Conservation (phyloP, 2,797 vertebrate species). For the Phrynocephalus forsythii region DNA sequence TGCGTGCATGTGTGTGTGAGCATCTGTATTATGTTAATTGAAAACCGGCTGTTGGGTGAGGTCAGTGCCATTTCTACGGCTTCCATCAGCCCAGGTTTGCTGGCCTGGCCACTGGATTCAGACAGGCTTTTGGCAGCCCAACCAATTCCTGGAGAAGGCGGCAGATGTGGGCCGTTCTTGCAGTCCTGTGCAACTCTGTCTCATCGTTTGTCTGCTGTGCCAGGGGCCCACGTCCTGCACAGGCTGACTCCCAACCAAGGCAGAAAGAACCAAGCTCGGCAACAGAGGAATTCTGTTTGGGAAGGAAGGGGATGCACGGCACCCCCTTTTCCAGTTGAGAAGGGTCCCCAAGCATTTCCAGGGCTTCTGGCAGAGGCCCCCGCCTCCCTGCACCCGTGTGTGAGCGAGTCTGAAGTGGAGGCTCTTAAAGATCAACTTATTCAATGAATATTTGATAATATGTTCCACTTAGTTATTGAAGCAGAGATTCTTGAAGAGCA, state of each 20-base stretch:
- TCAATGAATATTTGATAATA: constrained; percentile 19
- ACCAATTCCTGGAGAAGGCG: neutral
- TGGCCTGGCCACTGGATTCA: no score
- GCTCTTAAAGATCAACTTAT: neutral
- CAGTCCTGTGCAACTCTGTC: neutral
- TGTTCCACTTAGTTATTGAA: constrained; percentile 20
- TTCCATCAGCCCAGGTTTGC: neutral
- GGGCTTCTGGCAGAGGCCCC: no score
- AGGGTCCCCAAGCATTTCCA: no score
- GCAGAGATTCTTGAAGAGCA: neutral
- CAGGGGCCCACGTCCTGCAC: neutral
- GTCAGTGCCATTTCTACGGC: constrained; percentile 9
- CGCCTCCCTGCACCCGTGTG: neutral
- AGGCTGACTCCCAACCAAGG: no score
- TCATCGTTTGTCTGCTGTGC: neutral
- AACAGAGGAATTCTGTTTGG: neutral
- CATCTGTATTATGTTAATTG: neutral
- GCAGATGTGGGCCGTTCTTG: neutral
- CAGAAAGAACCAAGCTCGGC: neutral
- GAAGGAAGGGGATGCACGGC: neutral
- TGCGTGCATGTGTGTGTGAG: constrained; percentile 24
- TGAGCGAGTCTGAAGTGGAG: neutral
- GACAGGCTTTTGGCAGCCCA: no score
- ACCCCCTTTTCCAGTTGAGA: no score
- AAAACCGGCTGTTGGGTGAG: neutral